These are phyloP conservation scores for Sesamia nonagrioides DNA, from an alignment of 1,140 invertebrate genomes.

Conservation along the genomic window DNA sequence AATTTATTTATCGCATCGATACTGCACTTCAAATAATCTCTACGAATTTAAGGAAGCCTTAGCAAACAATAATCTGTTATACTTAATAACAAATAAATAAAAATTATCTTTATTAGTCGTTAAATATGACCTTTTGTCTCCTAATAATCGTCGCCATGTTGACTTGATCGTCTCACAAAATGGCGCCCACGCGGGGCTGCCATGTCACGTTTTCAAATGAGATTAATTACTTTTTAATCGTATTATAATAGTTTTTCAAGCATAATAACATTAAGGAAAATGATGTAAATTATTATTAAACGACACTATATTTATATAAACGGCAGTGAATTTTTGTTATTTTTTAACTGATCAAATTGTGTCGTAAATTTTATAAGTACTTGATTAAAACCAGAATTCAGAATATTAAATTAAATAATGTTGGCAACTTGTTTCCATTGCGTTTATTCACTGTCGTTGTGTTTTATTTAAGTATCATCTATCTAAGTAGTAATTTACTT, in stretches of 20 bases:
- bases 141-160: conserved; percentile 12
- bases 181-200: conserved; percentile 17
- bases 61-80: neutral
- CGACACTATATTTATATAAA: neutral
- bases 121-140: neutral
- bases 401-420: neutral
- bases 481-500: neutral
- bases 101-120: neutral
- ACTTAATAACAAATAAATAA: no score
- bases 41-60: neutral
- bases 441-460: neutral
- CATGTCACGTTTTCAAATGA: conserved; percentile 43
- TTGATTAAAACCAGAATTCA: conserved; percentile 10
- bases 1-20: neutral
- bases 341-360: neutral
- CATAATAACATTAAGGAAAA: conserved; percentile 68
- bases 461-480: neutral
- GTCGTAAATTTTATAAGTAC: neutral
- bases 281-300: neutral
- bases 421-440: neutral
- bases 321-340: no score
- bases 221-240: conserved; percentile 66
- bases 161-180: conserved; percentile 22
- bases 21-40: no score
- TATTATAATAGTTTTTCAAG: conserved; percentile 61